phyloP scores from a whole-genome alignment of 2,797 vertebrate species.

The Phoebastria nigripes region DNA sequence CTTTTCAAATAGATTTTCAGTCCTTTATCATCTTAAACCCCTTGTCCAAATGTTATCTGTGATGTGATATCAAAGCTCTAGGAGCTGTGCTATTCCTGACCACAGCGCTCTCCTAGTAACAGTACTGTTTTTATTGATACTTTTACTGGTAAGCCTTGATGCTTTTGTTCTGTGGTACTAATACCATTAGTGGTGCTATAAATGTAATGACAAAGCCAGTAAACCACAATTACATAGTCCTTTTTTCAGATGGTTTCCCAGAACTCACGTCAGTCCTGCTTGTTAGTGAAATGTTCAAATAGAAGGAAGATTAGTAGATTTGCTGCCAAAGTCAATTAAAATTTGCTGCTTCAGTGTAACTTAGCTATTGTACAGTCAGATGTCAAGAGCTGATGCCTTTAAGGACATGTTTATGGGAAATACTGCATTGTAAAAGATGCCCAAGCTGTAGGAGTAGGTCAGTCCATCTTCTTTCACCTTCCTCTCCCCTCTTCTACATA shows the following conservation, averaged over 20 bases:
- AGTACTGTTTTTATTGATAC: conserved; percentile 1
- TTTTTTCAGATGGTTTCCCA: background rate
- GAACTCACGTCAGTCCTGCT: background rate
- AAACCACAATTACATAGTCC: background rate
- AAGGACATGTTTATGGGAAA: background rate
- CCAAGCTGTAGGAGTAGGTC: background rate
- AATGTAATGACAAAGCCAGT: background rate
- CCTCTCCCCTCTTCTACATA: background rate
- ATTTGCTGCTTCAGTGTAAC: background rate
- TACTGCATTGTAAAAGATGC: background rate
- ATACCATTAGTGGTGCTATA: background rate
- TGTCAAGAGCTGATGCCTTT: background rate
- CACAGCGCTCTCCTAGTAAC: background rate
- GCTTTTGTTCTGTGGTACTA: background rate
- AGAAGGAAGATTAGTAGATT: background rate
- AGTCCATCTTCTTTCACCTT: background rate
- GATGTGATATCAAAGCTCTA: background rate
- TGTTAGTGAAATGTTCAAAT: background rate
- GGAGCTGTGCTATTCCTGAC: background rate
- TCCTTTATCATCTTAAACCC: background rate
- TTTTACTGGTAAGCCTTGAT: background rate
- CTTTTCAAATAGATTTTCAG: background rate
- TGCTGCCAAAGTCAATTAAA: background rate
- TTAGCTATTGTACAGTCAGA: background rate
- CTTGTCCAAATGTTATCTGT: background rate